Evolutionary conservation across 2,113 vertebrate species (phyloP).

Genomic region (Hippocampus abdominalis): DNA sequence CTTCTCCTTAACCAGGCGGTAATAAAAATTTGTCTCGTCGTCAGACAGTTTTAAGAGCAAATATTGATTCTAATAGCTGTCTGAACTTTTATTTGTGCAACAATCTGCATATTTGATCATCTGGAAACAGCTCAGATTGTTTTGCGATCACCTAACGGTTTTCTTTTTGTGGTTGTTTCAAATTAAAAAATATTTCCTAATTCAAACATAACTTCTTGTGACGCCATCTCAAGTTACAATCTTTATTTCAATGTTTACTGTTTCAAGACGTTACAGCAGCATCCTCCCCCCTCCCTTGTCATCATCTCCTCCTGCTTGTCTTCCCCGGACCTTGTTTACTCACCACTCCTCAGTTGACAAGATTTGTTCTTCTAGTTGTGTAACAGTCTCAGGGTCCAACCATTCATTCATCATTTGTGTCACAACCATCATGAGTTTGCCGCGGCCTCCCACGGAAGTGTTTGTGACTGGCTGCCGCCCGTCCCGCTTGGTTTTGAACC

Average conservation of each 20-base stretch:
- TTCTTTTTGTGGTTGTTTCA: not conserved
- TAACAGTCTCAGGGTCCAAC: slow-evolving; percentile 36
- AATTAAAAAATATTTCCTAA: not conserved
- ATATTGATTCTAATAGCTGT: not conserved
- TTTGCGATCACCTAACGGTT: not conserved
- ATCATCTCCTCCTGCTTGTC: slow-evolving; percentile 9
- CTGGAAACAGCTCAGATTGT: not conserved
- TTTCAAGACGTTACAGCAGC: not conserved
- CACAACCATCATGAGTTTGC: slow-evolving; percentile 24
- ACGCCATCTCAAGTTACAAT: not conserved
- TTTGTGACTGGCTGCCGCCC: not conserved
- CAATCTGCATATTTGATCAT: not conserved
- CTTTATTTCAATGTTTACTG: not conserved
- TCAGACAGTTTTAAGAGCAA: not conserved
- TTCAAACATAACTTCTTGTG: not conserved
- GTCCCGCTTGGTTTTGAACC: slow-evolving; percentile 10
- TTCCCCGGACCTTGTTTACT: slow-evolving; percentile 21
- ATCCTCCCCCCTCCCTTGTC: not conserved
- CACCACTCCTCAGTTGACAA: slow-evolving; percentile 20
- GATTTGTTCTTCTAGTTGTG: slow-evolving; percentile 30
- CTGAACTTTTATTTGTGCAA: not conserved
- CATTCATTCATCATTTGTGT: not conserved
- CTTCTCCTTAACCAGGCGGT: too few species aligned
- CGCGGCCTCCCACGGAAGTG: not conserved
- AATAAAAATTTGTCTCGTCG: not conserved